Base-by-base conservation (phyloP, 2,113 vertebrate genomes). In the Neodontobutis hainanensis region DNA sequence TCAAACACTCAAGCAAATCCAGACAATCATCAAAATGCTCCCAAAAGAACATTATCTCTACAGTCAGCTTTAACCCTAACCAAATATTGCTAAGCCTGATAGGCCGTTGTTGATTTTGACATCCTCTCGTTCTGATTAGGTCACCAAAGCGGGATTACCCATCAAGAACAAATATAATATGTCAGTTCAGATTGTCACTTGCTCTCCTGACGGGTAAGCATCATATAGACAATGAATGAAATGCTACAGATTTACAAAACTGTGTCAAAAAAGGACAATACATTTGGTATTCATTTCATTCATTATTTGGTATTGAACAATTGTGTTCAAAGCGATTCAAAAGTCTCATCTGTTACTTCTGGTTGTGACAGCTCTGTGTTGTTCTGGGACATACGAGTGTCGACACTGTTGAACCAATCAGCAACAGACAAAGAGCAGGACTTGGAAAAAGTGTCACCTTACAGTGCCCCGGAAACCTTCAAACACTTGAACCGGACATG, bases 331-430 rank as follows among this genome's bases (percentile, higher is more conserved):
- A 27, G 19, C 3, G 19, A 27, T 2, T 27, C 19, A 27, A 2
- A 27, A 27, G 19, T 27, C 19, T 27, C 19, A 27, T 9, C 64
- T 5, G n/a, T 73, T 15, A 61, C 14, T 38, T 8, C 48, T 12
- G 69, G 11, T n/a, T 34, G 57, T 4, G 35, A 45, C 85, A 95
- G 97, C 64, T 85, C 90, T 50, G 4, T 98, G 70, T 90, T 94
- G 75, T 94, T 99, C 91, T 98, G 97, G 97, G 94, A 95, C 77
- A 84, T 97, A 68, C 93, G 96, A 69, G 16, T 66, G 15, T 85
- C 79, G 0, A 93, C 80, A 71, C 2, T 16, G 16, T 2, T 11
- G 7, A 19, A 51, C 8, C 80, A 84, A 10, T 5, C 64, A 38
- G 68, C 70, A 2, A 4, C 15, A 1, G 90, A 91, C 9, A 92